Evolutionary conservation across 2,113 vertebrate species (phyloP).

Genomic region (Clupea harengus): DNA sequence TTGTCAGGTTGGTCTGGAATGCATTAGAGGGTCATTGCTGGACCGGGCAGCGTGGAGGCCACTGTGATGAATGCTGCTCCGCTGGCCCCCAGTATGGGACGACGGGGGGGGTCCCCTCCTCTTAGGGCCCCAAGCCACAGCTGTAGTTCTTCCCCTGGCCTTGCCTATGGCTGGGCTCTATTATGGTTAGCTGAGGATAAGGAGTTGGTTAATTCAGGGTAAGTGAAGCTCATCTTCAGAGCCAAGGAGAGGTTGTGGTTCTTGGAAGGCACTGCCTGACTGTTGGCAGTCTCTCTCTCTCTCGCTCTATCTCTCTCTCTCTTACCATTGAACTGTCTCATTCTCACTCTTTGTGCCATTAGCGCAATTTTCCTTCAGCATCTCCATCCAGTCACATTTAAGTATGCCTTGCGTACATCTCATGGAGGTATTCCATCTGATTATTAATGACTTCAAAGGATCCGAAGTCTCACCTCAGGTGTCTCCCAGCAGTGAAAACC

Average conservation of each 20-base stretch:
- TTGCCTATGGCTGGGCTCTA: neutral
- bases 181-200: neutral
- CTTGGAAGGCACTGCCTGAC: neutral
- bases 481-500: neutral
- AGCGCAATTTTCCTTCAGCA: neutral
- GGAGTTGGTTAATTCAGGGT: neutral
- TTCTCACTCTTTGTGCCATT: neutral
- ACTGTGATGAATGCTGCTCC: neutral
- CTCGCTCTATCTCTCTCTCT: neutral
- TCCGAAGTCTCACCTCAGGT: neutral
- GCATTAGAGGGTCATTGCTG: neutral
- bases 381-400: neutral
- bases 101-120: neutral
- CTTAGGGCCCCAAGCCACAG: neutral
- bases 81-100: neutral
- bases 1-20: constrained; percentile 9
- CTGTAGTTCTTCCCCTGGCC: neutral
- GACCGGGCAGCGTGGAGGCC: neutral
- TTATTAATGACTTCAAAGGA: neutral
- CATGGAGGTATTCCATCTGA: neutral
- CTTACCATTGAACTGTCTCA: too few species aligned
- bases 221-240: neutral
- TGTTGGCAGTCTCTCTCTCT: neutral
- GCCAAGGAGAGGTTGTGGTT: neutral
- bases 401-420: neutral